Percentiles rank a stretch among this genome's conserved stretches.
phyloP scores from a whole-genome alignment of 1,140 invertebrate genomes.

The Microplitis demolitor region DNA sequence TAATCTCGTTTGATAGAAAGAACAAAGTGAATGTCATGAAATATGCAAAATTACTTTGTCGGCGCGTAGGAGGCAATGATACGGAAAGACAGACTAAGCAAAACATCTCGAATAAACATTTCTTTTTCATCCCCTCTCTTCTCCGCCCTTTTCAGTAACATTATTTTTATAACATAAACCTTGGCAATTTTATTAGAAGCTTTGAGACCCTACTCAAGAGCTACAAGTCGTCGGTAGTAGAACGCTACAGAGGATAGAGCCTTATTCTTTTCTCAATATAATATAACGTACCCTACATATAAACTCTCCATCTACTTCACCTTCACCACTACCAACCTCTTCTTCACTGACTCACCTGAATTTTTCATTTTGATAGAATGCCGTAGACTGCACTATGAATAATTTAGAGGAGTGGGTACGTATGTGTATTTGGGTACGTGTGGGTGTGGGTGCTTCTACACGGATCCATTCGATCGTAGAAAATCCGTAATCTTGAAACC shows the following conservation, averaged over 20 bases:
- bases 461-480: not conserved
- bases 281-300: not conserved
- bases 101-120: not conserved
- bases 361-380: slow-evolving; percentile 16
- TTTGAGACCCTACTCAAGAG: not conserved
- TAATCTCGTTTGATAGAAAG: not conserved
- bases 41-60: slow-evolving; percentile 22
- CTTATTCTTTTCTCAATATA: not conserved
- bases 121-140: not conserved
- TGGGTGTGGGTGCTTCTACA: too few species aligned
- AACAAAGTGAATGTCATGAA: slow-evolving; percentile 4
- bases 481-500: slow-evolving; percentile 9
- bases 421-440: too few species aligned
- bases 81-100: not conserved
- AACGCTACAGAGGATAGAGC: too few species aligned
- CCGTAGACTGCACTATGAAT: slow-evolving; percentile 4
- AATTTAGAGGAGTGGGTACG: slow-evolving; percentile 8
- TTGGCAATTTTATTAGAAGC: slow-evolving; percentile 24
- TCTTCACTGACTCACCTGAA: slow-evolving; percentile 9
- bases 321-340: not conserved
- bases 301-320: not conserved
- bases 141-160: not conserved
- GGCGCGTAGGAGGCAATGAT: not conserved
- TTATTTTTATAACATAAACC: not conserved
- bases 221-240: not conserved